Conservation (phyloP, 2,113 vertebrate genomes). For the Clarias gariepinus region DNA sequence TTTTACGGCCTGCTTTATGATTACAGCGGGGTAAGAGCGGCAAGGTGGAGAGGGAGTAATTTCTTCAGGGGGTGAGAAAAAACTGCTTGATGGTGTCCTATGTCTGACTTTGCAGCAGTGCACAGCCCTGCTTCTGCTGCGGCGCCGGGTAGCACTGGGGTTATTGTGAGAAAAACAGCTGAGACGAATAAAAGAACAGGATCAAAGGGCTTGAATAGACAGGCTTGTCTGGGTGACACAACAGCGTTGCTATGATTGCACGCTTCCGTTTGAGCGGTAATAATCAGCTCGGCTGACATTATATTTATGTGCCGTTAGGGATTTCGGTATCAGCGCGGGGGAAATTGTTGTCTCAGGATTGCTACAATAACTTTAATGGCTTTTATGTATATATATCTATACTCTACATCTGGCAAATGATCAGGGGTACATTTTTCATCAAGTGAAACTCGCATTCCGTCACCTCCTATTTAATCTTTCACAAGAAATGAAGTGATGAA, state of each 20-base stretch:
- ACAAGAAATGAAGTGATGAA: neutral
- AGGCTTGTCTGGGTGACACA: constrained; percentile 14
- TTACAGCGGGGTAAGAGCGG: constrained; percentile 44
- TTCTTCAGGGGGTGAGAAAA: constrained; percentile 25
- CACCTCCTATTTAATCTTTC: constrained; percentile 1
- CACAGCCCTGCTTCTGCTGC: constrained; percentile 46
- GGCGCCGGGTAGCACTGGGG: constrained; percentile 29
- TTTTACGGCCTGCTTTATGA: constrained; percentile 61
- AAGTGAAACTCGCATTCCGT: constrained; percentile 19
- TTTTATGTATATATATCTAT: neutral
- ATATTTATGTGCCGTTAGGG: constrained; percentile 18
- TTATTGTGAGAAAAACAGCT: constrained; percentile 39
- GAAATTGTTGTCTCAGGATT: neutral
- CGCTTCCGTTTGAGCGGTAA: constrained; percentile 7
- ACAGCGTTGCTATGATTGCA: constrained; percentile 19
- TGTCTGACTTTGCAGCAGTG: constrained; percentile 61
- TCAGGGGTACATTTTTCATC: constrained; percentile 9
- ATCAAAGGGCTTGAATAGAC: constrained; percentile 31
- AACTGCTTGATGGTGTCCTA: constrained; percentile 60
- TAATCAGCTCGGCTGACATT: constrained; percentile 18
- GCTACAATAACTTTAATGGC: neutral
- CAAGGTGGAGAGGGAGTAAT: constrained; percentile 55
- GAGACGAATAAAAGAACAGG: constrained; percentile 41
- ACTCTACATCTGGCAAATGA: neutral
- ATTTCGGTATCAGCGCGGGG: neutral